Conservation (phyloP, 1,140 invertebrate species). For the Dryas iulia region DNA sequence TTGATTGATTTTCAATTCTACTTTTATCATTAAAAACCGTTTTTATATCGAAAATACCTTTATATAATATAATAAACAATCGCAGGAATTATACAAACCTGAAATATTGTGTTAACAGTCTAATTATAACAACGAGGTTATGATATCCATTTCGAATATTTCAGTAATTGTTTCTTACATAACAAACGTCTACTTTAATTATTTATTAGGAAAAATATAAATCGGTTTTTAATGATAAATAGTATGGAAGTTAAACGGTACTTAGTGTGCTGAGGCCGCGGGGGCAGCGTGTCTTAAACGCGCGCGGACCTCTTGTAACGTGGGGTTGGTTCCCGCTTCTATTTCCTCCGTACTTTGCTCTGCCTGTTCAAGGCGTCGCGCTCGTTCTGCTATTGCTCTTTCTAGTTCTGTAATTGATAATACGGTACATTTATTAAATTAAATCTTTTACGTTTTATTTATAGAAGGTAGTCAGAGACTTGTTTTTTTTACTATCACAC, state of each 20-base stretch:
- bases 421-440: too few species aligned
- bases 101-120: background rate
- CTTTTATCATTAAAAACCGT: background rate
- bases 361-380: slow-evolving; percentile 66
- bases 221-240: slow-evolving; percentile 3
- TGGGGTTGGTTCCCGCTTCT: slow-evolving; percentile 67
- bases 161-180: background rate
- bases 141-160: background rate
- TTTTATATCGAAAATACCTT: background rate
- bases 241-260: background rate
- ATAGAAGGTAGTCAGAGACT: too few species aligned
- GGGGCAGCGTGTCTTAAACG: slow-evolving; percentile 64
- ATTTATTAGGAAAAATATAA: background rate
- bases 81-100: background rate
- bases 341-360: slow-evolving; percentile 51
- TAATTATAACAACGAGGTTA: background rate
- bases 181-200: background rate
- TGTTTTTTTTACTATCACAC: too few species aligned
- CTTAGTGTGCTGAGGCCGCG: slow-evolving; percentile 58
- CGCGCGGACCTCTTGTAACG: slow-evolving; percentile 64
- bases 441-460: too few species aligned
- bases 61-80: background rate
- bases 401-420: slow-evolving; percentile 68
- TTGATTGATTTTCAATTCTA: background rate
- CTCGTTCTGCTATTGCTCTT: slow-evolving; percentile 75